phyloP scores from a whole-genome alignment of 2,888 invertebrate genomes.

The Lithophane leautieri region DNA sequence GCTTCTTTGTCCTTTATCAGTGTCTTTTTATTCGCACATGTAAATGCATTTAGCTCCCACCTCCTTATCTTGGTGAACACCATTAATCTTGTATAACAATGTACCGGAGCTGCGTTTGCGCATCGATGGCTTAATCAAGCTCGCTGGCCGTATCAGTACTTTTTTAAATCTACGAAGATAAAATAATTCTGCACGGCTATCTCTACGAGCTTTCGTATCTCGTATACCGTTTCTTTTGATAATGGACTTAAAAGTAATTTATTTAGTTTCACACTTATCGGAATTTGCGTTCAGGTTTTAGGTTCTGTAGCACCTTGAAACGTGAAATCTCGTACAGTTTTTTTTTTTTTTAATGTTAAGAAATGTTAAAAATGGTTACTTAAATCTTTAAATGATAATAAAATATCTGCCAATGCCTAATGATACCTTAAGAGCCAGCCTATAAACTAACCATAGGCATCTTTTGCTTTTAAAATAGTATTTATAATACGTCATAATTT shows the following conservation, averaged over 20 bases:
- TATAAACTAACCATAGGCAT: not conserved
- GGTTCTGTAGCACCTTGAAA: slow-evolving; percentile 10
- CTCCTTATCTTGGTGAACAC: slow-evolving; percentile 87
- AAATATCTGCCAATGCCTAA: not conserved
- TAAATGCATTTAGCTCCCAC: slow-evolving; percentile 90
- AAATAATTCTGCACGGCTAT: slow-evolving; percentile 67
- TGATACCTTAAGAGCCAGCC: not conserved
- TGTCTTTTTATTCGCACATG: slow-evolving; percentile 88
- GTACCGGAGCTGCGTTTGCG: slow-evolving; percentile 81
- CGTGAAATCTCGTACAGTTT: slow-evolving; percentile 3
- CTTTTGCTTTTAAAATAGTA: not conserved
- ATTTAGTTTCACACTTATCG: slow-evolving; percentile 55
- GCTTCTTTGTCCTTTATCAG: slow-evolving; percentile 88
- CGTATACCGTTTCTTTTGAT: slow-evolving; percentile 60
- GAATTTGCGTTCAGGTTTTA: slow-evolving; percentile 34
- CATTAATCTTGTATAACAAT: slow-evolving; percentile 90
- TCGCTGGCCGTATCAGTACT: slow-evolving; percentile 74
- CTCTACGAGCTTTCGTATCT: slow-evolving; percentile 56
- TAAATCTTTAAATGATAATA: not conserved
- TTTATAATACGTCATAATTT: not conserved
- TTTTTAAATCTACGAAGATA: slow-evolving; percentile 77
- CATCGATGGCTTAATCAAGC: slow-evolving; percentile 88
- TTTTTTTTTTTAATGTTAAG: too few species aligned
- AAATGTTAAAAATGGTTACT: not conserved
- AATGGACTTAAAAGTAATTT: slow-evolving; percentile 42